Conservation (phyloP, 2,888 invertebrate genomes). For the Leptopilina syphax region DNA sequence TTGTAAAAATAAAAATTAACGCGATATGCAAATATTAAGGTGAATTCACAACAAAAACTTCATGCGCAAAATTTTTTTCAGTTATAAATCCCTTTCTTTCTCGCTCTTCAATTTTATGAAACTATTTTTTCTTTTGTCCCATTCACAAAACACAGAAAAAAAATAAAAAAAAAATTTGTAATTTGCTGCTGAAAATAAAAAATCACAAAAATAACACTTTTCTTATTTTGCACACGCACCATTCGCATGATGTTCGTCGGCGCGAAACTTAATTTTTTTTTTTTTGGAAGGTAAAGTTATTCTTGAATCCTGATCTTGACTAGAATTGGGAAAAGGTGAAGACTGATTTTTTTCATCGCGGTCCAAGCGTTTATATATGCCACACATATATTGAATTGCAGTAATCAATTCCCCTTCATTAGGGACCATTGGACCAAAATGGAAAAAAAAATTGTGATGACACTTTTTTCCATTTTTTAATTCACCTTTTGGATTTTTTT, state of each 20-base stretch:
- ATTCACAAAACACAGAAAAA: too few relatives aligned
- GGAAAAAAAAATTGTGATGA: background rate
- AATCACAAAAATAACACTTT: background rate
- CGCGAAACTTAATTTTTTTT: background rate
- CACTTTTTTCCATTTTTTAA: background rate
- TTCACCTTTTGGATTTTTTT: too few relatives aligned
- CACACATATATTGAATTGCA: constrained; percentile 2
- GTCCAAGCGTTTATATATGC: constrained; percentile 10
- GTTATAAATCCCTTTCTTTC: too few relatives aligned
- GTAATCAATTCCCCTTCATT: constrained; percentile 14
- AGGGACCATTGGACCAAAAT: constrained; percentile 3
- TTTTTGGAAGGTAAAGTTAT: background rate
- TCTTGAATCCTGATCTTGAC: background rate
- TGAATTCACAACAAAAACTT: too few relatives aligned
- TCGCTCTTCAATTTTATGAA: too few relatives aligned
- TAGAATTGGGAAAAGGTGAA: constrained; percentile 15
- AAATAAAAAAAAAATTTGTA: too few relatives aligned
- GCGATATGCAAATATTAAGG: too few relatives aligned
- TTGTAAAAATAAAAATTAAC: too few relatives aligned
- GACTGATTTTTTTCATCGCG: constrained; percentile 2
- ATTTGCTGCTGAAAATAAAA: too few relatives aligned
- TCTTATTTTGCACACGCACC: background rate
- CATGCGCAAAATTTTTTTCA: too few relatives aligned
- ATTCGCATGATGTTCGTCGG: background rate
- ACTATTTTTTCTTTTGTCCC: too few relatives aligned